Evolutionary conservation across 1,140 invertebrate genomes (phyloP).

Genomic region (Trichomalopsis sarcophagae): DNA sequence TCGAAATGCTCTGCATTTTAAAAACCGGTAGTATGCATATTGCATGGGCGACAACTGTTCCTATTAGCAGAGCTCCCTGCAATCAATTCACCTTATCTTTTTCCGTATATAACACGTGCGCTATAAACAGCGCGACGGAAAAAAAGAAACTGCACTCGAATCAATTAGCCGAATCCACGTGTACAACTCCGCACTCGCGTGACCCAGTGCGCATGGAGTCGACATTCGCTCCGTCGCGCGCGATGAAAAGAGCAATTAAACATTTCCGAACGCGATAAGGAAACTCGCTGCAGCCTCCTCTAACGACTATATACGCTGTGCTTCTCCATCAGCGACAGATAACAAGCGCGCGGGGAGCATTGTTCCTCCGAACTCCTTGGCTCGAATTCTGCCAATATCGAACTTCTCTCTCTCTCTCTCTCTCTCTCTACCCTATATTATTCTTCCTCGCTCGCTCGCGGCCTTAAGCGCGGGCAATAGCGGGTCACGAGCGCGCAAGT

Average conservation of each 20-base stretch:
- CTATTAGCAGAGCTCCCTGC: too few species aligned
- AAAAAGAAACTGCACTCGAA: too few species aligned
- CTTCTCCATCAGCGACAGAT: constrained; percentile 40
- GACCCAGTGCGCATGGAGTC: not conserved
- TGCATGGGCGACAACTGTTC: too few species aligned
- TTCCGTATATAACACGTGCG: too few species aligned
- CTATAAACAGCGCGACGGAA: too few species aligned
- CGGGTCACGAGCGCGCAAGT: constrained; percentile 60
- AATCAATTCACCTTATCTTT: too few species aligned
- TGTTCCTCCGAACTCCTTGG: constrained; percentile 32
- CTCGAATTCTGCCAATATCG: constrained; percentile 62
- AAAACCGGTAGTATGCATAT: too few species aligned
- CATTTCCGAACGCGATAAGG: constrained; percentile 46
- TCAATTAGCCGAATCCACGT: too few species aligned
- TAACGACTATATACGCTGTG: not conserved
- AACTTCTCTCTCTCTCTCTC: constrained; percentile 21
- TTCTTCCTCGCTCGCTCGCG: constrained; percentile 17
- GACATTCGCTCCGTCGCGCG: not conserved
- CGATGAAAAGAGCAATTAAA: constrained; percentile 51
- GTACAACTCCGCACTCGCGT: not conserved
- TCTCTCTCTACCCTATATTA: constrained; percentile 16
- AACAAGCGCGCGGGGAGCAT: constrained; percentile 19
- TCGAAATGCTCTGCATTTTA: too few species aligned
- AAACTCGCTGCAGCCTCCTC: constrained; percentile 26
- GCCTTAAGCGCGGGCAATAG: constrained; percentile 52